Evolutionary conservation across 2,888 invertebrate genomes (phyloP).

Genomic region (Drosophila suboccidentalis): DNA sequence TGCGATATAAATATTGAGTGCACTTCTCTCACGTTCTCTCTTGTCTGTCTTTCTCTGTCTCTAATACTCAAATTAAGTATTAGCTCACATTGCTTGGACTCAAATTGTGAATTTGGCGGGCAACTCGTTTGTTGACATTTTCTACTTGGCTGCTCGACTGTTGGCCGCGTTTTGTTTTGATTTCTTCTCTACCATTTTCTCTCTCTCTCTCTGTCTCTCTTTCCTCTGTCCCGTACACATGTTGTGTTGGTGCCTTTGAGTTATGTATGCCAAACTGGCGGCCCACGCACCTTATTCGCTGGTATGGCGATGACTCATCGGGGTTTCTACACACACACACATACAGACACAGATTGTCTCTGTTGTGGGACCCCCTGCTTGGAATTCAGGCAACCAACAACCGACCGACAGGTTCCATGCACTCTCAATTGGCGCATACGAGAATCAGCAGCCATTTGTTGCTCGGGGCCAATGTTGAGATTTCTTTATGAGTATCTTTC

Average conservation of each 20-base stretch:
- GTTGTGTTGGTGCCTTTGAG: conserved; percentile 35
- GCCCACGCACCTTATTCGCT: conserved; percentile 53
- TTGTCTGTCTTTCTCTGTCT: conserved; percentile 11
- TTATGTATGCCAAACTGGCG: conserved; percentile 69
- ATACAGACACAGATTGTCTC: conserved; percentile 25
- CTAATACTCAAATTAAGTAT: conserved; percentile 29
- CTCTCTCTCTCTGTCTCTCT: conserved; percentile 5
- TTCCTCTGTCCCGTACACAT: conserved; percentile 49
- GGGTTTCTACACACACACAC: conserved; percentile 81
- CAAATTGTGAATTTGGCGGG: conserved; percentile 78
- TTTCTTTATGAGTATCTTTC: conserved; percentile 30
- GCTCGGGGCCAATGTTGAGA: conserved; percentile 5
- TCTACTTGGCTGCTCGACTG: conserved; percentile 50
- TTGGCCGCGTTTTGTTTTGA: conserved; percentile 72
- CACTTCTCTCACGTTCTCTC: background rate
- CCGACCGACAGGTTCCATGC: conserved; percentile 49
- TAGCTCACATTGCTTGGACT: conserved; percentile 32
- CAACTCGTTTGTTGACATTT: conserved; percentile 76
- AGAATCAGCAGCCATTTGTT: conserved; percentile 41
- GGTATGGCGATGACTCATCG: conserved; percentile 81
- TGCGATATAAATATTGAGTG: conserved; percentile 53
- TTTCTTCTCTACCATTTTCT: conserved; percentile 33
- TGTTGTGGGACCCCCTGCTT: conserved; percentile 51
- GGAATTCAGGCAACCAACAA: conserved; percentile 30
- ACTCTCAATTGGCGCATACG: conserved; percentile 42